Evolutionary conservation across 2,113 vertebrate species (phyloP).

Genomic region (Sylvietta virens): DNA sequence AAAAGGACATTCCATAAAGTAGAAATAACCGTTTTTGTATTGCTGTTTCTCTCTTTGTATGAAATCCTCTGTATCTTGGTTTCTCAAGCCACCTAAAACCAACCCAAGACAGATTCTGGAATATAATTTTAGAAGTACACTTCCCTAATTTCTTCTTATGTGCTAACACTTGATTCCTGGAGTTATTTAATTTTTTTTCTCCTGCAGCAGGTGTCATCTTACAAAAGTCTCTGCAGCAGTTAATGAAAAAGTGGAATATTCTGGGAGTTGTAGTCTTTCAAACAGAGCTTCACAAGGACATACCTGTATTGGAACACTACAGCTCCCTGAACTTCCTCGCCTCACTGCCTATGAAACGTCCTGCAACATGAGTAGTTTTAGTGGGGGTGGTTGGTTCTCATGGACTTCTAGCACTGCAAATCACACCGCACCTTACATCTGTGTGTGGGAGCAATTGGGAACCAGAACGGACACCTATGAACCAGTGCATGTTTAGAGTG

Average conservation of each 20-base stretch:
- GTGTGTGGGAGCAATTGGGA: not conserved
- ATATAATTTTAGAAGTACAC: not conserved
- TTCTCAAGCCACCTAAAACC: not conserved
- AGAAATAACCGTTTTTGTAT: not conserved
- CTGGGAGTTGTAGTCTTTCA: constrained; percentile 71
- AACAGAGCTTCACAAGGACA: constrained; percentile 67
- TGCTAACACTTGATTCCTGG: constrained; percentile 12
- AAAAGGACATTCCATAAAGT: not conserved
- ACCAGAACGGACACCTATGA: not conserved
- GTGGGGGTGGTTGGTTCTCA: not conserved
- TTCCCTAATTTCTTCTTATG: not conserved
- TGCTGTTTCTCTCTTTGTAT: not conserved
- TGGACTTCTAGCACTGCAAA: not conserved
- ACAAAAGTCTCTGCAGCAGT: constrained; percentile 49
- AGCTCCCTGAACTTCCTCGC: constrained; percentile 64
- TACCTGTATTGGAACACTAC: constrained; percentile 68
- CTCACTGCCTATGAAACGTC: constrained; percentile 32
- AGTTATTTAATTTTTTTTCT: not conserved
- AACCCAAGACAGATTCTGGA: accelerated
- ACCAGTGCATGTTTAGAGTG: not conserved
- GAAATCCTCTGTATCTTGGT: not conserved
- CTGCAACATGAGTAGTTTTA: not conserved
- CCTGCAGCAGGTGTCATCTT: constrained; percentile 42
- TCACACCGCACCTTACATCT: not conserved
- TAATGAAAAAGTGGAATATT: constrained; percentile 57